Percentiles rank a stretch among this genome's conserved stretches.
Evolutionary conservation across 2,797 vertebrate genomes (phyloP).

Genomic region (Melanotaenia parkinsoni): DNA sequence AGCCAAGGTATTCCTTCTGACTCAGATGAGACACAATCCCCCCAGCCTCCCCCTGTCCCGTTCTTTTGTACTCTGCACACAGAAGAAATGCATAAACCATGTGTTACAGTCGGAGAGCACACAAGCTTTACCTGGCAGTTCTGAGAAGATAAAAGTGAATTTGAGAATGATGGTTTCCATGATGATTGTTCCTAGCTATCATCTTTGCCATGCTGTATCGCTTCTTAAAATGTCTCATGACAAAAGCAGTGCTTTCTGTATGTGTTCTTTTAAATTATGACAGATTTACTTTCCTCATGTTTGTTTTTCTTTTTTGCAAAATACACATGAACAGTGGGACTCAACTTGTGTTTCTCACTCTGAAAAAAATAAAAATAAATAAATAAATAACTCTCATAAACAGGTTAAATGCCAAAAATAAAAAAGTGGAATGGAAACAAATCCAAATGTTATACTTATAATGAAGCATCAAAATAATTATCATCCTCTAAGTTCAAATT

Average conservation of each 20-base stretch:
- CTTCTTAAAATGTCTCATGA: slow-evolving; percentile 18
- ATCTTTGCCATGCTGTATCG: not conserved
- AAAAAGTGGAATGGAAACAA: not conserved
- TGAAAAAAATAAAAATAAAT: not conserved
- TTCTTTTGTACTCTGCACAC: slow-evolving; percentile 50
- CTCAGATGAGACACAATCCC: slow-evolving; percentile 24
- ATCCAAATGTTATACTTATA: not conserved
- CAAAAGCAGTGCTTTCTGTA: not conserved
- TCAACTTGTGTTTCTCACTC: not conserved
- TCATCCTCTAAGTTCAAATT: slow-evolving; percentile 20
- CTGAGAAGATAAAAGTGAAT: slow-evolving; percentile 58
- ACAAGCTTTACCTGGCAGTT: slow-evolving; percentile 38
- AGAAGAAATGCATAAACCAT: slow-evolving; percentile 60
- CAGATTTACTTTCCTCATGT: not conserved
- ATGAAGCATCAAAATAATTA: not conserved
- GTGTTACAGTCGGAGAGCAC: slow-evolving; percentile 29
- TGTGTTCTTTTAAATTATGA: slow-evolving; percentile 1
- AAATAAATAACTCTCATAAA: no score
- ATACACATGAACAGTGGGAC: not conserved
- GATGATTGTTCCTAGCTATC: slow-evolving; percentile 6
- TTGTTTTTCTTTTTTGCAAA: slow-evolving; percentile 4
- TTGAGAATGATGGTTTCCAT: slow-evolving; percentile 37
- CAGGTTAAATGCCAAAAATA: not conserved
- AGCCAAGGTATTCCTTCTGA: slow-evolving; percentile 42
- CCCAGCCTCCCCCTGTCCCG: slow-evolving; percentile 15